Evolutionary conservation across 2,797 vertebrate species (phyloP).

Genomic region (Manis javanica): DNA sequence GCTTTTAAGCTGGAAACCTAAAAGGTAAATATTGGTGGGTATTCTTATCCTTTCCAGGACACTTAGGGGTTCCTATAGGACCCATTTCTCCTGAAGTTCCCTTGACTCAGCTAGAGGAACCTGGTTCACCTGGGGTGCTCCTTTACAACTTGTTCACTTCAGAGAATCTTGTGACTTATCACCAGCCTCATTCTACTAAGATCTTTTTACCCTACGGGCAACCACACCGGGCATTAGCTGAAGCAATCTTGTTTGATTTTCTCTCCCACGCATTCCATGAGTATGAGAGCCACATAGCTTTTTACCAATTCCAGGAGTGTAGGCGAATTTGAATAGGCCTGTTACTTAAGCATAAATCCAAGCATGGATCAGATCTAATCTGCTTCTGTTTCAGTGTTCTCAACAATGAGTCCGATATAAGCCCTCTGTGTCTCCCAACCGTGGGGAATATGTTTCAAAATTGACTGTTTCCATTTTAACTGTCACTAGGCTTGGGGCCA

Average conservation of each 20-base stretch:
- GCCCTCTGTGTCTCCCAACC: not conserved
- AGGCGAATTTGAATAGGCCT: not conserved
- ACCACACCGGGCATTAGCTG: not conserved
- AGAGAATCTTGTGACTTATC: not conserved
- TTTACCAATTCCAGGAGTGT: not conserved
- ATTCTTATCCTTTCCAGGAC: not conserved
- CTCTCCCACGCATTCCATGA: not conserved
- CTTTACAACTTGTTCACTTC: not conserved
- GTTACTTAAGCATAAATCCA: not conserved
- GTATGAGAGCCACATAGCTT: no score
- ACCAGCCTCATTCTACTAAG: not conserved
- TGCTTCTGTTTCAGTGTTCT: not conserved
- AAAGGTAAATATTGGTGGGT: accelerated
- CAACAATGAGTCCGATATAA: not conserved
- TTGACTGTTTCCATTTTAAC: not conserved
- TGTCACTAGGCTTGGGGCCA: not conserved
- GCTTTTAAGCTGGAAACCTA: not conserved
- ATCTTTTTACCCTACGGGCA: not conserved
- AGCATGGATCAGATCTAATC: not conserved
- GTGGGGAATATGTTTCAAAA: not conserved
- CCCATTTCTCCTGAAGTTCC: not conserved
- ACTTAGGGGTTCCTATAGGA: not conserved
- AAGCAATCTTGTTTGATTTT: not conserved
- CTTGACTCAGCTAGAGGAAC: not conserved
- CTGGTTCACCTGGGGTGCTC: not conserved